Base-by-base conservation (phyloP, 2,888 invertebrate species). In the Tinea semifulvella region DNA sequence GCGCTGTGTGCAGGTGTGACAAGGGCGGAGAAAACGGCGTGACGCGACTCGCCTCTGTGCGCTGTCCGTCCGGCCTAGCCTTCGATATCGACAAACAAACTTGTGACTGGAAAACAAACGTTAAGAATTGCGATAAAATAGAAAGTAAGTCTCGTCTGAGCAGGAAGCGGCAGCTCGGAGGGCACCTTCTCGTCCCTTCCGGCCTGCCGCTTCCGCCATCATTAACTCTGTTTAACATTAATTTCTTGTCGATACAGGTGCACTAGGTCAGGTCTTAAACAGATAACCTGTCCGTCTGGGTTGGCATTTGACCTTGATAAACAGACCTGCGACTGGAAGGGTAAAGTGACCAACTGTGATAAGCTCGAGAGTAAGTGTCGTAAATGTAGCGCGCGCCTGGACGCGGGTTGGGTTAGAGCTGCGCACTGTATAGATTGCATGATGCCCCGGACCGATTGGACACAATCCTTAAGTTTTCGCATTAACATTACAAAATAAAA, bases 271-370 rank as follows among this genome's bases (percentile, higher is more conserved):
- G 93, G 93, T 87, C 90, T 94, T 86, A 93, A 92, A 91, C 91
- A 92, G 88, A 93, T 96, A 86, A 92, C 93, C 84, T 96, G 96
- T 85, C 95, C 96, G 79, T 92, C 93, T 80, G 95, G 95, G 85
- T 88, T 96, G 88, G 90, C 94, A 85, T 96, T 96, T 88, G 96
- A 96, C 88, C 89, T 96, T 86, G 91, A 93, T 86, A 95, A 94
- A 88, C 96, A 96, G 87, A 96, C 95, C 80, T 96, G 96, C 86
- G 94, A 96, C 88, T 96, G 96, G 96, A 95, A 94, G 88, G 94
- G 93, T 86, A 94, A 95, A 89, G 96, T 96, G 86, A 89, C 85
- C 86, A 95, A 91, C 90, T 96, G 95, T 90, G 91, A 94, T 87
- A 91, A 90, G 85, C 87, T 94, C 82, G 94, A 95, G 90, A 95